Evolutionary conservation across 2,113 vertebrate species (phyloP).

Genomic region (human): DNA sequence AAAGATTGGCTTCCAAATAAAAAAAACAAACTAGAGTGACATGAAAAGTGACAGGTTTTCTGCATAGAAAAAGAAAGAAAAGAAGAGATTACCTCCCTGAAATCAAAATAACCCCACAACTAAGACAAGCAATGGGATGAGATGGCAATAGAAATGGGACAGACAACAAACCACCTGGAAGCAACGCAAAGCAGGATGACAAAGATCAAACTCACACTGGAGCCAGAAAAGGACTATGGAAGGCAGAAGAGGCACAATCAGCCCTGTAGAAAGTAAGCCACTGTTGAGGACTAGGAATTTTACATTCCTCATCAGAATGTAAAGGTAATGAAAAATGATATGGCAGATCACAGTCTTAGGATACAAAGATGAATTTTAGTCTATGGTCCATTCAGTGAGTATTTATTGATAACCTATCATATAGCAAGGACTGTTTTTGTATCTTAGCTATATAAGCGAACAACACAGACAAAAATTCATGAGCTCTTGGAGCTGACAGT

Average conservation of each 20-base stretch:
- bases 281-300: neutral
- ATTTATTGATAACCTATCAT: neutral
- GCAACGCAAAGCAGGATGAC: neutral
- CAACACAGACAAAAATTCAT: neutral
- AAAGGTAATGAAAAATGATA: neutral
- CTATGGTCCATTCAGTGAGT: neutral
- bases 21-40: neutral
- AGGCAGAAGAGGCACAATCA: neutral
- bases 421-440: neutral
- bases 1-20: neutral
- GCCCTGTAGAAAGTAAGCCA: neutral
- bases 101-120: neutral
- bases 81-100: neutral
- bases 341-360: neutral
- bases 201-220: neutral
- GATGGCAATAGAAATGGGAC: rapidly evolving
- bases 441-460: neutral
- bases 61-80: no score
- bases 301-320: neutral
- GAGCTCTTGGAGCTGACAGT: neutral
- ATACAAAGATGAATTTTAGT: neutral
- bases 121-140: neutral
- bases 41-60: neutral
- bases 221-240: neutral
- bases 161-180: neutral